A percentile compares a stretch with the other conserved stretches of the same genome.
Evolutionary conservation across 2,888 invertebrate species (phyloP).

Genomic region (Acrocyrtus sp.): DNA sequence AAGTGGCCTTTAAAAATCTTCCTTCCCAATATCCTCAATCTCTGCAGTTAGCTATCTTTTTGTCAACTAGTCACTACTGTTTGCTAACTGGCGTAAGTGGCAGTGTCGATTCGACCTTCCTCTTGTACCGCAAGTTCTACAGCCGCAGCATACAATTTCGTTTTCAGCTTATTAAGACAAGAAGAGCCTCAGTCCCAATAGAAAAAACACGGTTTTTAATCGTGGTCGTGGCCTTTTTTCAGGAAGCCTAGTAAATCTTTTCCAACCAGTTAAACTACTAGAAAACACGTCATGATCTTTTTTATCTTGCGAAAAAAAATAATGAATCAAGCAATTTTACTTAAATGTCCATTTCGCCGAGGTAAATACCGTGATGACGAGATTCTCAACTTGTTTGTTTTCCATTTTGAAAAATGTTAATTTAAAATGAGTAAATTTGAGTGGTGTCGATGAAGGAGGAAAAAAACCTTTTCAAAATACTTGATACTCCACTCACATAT

Average conservation of each 20-base stretch:
- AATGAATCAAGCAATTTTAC: not conserved
- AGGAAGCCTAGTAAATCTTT: slow-evolving; percentile 36
- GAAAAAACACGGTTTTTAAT: not conserved
- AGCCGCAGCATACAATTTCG: no score
- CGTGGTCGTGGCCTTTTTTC: slow-evolving; percentile 25
- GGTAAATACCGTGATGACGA: not conserved
- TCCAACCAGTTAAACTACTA: slow-evolving; percentile 46
- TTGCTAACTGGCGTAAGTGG: no score
- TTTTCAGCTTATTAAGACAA: no score
- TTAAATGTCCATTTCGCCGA: not conserved
- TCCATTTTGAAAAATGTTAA: no score
- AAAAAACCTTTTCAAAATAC: no score
- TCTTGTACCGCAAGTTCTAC: no score
- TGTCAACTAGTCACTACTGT: not conserved
- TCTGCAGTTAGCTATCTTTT: no score
- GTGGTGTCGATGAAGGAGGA: not conserved
- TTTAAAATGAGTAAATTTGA: not conserved
- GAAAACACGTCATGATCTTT: slow-evolving; percentile 39
- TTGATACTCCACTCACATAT: no score
- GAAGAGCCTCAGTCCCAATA: not conserved
- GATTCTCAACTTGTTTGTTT: not conserved
- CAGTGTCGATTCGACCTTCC: slow-evolving; percentile 34
- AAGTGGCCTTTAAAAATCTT: no score
- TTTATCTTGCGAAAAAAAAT: not conserved
- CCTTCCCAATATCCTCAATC: no score